Evolutionary conservation across 1,140 invertebrate genomes (phyloP), one percentile per base, ranked within the genome.

Genomic region (Micrasema minimum): DNA sequence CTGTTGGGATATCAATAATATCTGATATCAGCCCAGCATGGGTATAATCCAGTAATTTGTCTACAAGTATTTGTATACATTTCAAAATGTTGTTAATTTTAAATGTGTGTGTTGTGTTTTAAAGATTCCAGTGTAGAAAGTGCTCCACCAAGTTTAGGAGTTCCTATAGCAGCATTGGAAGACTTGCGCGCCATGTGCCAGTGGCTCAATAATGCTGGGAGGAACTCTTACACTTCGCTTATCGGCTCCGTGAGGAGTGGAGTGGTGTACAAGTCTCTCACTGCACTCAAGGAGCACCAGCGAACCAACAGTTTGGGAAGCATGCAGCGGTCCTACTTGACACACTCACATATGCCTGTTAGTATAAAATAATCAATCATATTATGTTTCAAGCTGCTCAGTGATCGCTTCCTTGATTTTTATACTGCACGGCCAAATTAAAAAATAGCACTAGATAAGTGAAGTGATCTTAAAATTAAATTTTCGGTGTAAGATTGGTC

Each of bases 121-220:
- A 9, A 51, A 84, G 83, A 85, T 66, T 87, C 86, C 0, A 84
- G 82, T 59, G 82, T 81, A 12, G 83, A 84, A 69, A 82, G 81
- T 69, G 67, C 76, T 50, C 80, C 80, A 41, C 78, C 79, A 20
- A 80, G 80, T 85, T 71, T 87, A 78, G 80, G 88, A 83, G 78
- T 91, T 22, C 85, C 88, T 16, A 90, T 90, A 77, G 86, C 87
- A 66, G 86, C 89, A 10, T 80, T 90, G 53, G 86, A 88, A 64
- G 90, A 94, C 72, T 85, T 98, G 65, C 88, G 90, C 9, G 89
- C 89, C 57, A 93, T 97, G 50, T 90, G 94, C 0, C 87, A 88
- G 26, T 98, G 96, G 96, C 85, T 96, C 9, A 89, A 90, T 71
- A 92, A 95, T 78, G 91, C 91, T 51, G 88, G 91, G 26, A 86